Evolutionary conservation across 2,888 invertebrate genomes (phyloP).

Genomic region (Pasiphila rectangulata): DNA sequence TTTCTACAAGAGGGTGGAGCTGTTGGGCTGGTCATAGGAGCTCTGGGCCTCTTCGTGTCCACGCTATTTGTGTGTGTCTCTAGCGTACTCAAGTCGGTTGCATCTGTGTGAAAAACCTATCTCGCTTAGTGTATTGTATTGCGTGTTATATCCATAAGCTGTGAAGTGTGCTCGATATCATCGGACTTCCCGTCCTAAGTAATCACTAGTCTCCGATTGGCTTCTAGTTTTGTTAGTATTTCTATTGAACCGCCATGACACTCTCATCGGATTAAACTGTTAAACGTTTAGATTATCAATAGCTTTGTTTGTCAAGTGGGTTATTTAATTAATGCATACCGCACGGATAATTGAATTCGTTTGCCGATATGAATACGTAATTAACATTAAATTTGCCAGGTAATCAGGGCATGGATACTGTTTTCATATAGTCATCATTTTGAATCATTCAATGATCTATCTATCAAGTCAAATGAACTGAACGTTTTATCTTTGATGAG

Average conservation of each 20-base stretch:
- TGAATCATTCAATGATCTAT: background rate
- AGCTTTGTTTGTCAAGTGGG: constrained; percentile 36
- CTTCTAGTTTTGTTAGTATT: constrained; percentile 22
- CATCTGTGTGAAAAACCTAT: constrained; percentile 74
- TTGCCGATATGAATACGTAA: constrained; percentile 35
- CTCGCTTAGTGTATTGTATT: constrained; percentile 63
- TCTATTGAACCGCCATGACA: constrained; percentile 18
- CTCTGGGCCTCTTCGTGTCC: constrained; percentile 56
- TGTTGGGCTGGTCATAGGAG: constrained; percentile 81
- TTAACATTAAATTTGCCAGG: constrained; percentile 15
- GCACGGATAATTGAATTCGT: constrained; percentile 36
- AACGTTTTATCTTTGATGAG: too few relatives aligned
- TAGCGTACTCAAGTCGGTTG: constrained; percentile 61
- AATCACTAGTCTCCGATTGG: constrained; percentile 14
- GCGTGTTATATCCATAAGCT: constrained; percentile 31
- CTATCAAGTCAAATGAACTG: too few relatives aligned
- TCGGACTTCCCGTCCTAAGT: constrained; percentile 16
- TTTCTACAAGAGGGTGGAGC: constrained; percentile 83
- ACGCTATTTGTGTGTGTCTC: constrained; percentile 56
- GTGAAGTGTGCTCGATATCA: constrained; percentile 21
- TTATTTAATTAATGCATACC: constrained; percentile 39
- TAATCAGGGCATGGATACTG: too few relatives aligned
- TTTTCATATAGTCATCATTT: too few relatives aligned
- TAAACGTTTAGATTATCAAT: constrained; percentile 6
- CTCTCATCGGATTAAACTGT: constrained; percentile 19